Percentiles rank a stretch among this genome's conserved stretches.
Conservation (phyloP, 2,113 vertebrate species). For the Bos indicus region DNA sequence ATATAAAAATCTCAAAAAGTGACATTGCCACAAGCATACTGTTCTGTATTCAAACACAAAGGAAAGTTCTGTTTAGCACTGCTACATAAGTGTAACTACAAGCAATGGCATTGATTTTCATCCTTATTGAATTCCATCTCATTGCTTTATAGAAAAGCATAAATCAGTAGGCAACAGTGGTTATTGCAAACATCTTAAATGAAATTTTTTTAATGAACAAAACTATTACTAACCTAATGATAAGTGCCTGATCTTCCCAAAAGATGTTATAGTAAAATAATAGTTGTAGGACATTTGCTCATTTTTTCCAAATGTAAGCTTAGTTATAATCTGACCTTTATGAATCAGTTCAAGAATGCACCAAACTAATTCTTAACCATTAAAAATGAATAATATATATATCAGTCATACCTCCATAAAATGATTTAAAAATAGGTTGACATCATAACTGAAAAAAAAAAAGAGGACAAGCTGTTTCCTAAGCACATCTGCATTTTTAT, state of each 20-base stretch:
- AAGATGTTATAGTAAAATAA: not conserved
- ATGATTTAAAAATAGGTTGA: not conserved
- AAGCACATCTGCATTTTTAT: not conserved
- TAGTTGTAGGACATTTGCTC: not conserved
- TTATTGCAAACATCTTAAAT: not conserved
- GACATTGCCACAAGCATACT: not conserved
- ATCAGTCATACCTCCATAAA: not conserved
- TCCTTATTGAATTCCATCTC: not conserved
- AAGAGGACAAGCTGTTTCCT: not conserved
- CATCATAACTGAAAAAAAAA: not conserved
- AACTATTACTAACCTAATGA: not conserved
- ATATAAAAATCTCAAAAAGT: not conserved
- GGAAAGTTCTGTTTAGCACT: not conserved
- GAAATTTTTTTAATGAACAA: not conserved
- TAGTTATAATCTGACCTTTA: not conserved
- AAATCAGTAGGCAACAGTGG: not conserved
- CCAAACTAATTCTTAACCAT: not conserved
- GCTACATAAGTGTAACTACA: not conserved
- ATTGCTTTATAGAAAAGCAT: not conserved
- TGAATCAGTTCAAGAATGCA: not conserved
- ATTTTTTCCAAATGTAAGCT: not conserved
- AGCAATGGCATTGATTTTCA: not conserved
- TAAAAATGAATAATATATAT: not conserved
- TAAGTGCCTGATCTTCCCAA: not conserved
- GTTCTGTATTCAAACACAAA: not conserved